These are phyloP conservation scores for Aspidapion aeneum DNA, from an alignment of 2,888 invertebrate species.

Conservation along the genomic window DNA sequence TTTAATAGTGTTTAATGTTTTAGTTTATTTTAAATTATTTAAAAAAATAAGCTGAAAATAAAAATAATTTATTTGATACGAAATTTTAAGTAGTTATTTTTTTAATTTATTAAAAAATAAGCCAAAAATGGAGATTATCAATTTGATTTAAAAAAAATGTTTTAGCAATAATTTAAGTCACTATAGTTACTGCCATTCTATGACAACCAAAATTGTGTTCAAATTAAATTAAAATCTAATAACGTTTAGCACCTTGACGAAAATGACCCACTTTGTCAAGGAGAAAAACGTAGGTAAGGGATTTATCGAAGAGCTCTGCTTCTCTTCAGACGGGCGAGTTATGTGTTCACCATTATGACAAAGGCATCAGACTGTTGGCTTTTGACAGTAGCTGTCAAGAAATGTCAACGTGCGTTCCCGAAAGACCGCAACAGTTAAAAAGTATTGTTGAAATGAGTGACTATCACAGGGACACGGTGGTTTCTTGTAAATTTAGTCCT, in stretches of 20 bases:
- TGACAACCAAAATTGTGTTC: too few species aligned
- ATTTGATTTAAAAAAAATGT: neutral
- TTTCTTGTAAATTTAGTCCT: conserved; percentile 89
- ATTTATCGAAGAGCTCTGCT: conserved; percentile 90
- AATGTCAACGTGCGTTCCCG: conserved; percentile 64
- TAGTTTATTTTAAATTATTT: too few species aligned
- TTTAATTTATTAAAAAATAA: too few species aligned
- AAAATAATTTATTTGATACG: too few species aligned
- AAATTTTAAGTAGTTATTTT: too few species aligned
- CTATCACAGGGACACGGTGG: conserved; percentile 79
- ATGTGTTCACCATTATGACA: conserved; percentile 88
- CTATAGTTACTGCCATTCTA: too few species aligned
- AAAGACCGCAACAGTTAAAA: conserved; percentile 51
- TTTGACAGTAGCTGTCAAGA: conserved; percentile 77
- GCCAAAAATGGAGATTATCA: neutral
- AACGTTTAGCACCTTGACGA: conserved; percentile 67
- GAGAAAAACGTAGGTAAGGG: conserved; percentile 89
- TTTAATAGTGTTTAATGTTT: too few species aligned
- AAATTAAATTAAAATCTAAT: too few species aligned
- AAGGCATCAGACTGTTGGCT: conserved; percentile 80
- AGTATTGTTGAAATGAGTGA: conserved; percentile 67
- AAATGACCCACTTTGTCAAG: conserved; percentile 78
- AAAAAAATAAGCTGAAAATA: too few species aligned
- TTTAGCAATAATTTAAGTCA: too few species aligned
- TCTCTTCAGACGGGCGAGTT: conserved; percentile 84